These are phyloP conservation scores for Drosophila paramelanica DNA, from an alignment of 2,888 invertebrate genomes.

Conservation along the genomic window DNA sequence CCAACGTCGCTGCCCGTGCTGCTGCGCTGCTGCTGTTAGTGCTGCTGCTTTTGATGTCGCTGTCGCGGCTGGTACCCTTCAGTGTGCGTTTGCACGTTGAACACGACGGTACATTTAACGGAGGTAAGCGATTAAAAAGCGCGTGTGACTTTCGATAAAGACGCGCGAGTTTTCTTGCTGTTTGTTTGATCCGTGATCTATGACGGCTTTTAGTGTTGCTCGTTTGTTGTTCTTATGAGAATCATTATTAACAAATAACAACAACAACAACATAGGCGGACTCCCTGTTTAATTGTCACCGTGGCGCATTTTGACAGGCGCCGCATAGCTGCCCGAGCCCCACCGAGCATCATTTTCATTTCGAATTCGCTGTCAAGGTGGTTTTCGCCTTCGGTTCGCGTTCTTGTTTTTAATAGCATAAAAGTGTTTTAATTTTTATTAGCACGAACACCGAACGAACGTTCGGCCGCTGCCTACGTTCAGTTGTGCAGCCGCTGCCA, in stretches of 20 bases:
- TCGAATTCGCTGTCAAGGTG: constrained; percentile 66
- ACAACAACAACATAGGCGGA: constrained; percentile 24
- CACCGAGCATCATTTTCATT: constrained; percentile 44
- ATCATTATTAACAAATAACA: constrained; percentile 46
- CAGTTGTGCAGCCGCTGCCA: constrained; percentile 64
- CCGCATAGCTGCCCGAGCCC: constrained; percentile 6
- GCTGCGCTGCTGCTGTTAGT: constrained; percentile 18
- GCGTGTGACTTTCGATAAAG: constrained; percentile 28
- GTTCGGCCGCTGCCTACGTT: constrained; percentile 45
- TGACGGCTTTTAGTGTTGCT: constrained; percentile 50
- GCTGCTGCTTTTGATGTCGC: constrained; percentile 44
- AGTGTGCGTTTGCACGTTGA: constrained; percentile 82
- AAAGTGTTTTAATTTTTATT: constrained; percentile 79
- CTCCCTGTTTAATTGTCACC: constrained; percentile 59
- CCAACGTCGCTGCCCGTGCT: constrained; percentile 17
- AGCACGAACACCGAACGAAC: constrained; percentile 66
- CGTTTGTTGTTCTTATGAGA: constrained; percentile 36
- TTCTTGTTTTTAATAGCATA: constrained; percentile 77
- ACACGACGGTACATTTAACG: constrained; percentile 64
- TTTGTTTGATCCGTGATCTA: constrained; percentile 53
- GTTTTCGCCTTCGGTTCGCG: constrained; percentile 52
- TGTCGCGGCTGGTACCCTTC: constrained; percentile 50
- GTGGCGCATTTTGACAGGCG: constrained; percentile 55
- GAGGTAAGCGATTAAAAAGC: constrained; percentile 37
- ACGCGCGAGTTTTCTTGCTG: constrained; percentile 35